phyloP scores from a whole-genome alignment of 1,140 invertebrate species.

The Chionoecetes opilio region DNA sequence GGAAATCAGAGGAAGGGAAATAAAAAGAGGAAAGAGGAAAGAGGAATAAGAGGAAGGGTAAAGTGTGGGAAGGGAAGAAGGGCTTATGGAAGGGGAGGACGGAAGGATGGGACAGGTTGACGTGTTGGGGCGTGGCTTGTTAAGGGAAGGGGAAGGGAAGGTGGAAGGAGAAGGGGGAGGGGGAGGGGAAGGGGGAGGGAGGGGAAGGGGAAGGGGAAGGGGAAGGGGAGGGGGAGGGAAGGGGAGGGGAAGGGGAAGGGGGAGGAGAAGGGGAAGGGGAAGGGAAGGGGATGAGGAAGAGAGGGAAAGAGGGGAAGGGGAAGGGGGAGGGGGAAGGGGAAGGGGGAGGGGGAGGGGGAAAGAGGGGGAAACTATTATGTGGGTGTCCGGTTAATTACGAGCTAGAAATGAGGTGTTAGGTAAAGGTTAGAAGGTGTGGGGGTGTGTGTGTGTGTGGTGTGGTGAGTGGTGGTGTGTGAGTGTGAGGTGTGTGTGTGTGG shows the following conservation, averaged over 20 bases:
- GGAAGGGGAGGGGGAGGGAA: neutral
- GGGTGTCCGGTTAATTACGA: too few relatives aligned
- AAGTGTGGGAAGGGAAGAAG: neutral
- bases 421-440: too few relatives aligned
- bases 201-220: neutral
- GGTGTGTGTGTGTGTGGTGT: too few relatives aligned
- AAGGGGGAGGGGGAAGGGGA: neutral
- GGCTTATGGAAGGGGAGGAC: neutral
- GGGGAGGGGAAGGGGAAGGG: neutral
- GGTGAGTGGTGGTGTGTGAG: too few relatives aligned
- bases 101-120: neutral
- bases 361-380: too few relatives aligned
- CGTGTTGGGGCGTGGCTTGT: too few relatives aligned
- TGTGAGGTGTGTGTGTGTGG: too few relatives aligned
- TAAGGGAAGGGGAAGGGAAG: slow-evolving; percentile 24
- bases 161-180: slow-evolving; percentile 12
- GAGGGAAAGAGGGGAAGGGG: neutral
- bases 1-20: neutral
- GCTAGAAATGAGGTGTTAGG: too few relatives aligned
- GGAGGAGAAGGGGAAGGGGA: neutral
- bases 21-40: neutral
- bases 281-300: neutral
- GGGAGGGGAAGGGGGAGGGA: slow-evolving; percentile 54
- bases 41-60: neutral
- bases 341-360: too few relatives aligned